Percentiles rank a stretch among this genome's conserved stretches.
Evolutionary conservation across 2,888 invertebrate genomes (phyloP).

Genomic region (Eupithecia tripunctaria): DNA sequence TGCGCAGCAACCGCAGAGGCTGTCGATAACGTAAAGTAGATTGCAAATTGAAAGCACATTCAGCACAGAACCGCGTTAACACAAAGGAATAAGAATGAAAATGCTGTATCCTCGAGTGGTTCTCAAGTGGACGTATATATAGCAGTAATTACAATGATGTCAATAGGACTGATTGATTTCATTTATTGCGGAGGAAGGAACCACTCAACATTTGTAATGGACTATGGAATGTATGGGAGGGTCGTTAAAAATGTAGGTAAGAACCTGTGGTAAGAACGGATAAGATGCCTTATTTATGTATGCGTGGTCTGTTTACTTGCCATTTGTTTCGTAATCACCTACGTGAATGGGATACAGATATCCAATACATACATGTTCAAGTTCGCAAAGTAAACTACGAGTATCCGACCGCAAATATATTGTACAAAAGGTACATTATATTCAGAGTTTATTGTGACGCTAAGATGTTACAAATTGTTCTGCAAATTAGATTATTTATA

Average conservation of each 20-base stretch:
- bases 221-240: conserved; percentile 26
- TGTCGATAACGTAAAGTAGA: conserved; percentile 22
- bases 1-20: conserved; percentile 18
- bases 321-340: conserved; percentile 8
- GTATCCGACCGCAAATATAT: background rate
- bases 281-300: background rate
- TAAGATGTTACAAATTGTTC: background rate
- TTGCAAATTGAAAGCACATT: conserved; percentile 20
- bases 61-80: conserved; percentile 10
- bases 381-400: background rate
- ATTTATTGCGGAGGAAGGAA: conserved; percentile 23
- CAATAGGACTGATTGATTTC: conserved; percentile 27
- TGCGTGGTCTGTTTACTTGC: conserved; percentile 16
- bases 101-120: conserved; percentile 10
- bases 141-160: conserved; percentile 21
- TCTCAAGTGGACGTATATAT: conserved; percentile 16
- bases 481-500: background rate
- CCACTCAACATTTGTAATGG: conserved; percentile 23
- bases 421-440: background rate
- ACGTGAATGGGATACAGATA: conserved; percentile 2
- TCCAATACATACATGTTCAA: background rate
- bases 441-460: background rate
- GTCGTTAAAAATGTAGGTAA: conserved; percentile 6
- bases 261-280: conserved; percentile 9
- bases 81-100: conserved; percentile 20